These are phyloP conservation scores for Sula dactylatra DNA, from an alignment of 2,113 vertebrate species.

Conservation along the genomic window DNA sequence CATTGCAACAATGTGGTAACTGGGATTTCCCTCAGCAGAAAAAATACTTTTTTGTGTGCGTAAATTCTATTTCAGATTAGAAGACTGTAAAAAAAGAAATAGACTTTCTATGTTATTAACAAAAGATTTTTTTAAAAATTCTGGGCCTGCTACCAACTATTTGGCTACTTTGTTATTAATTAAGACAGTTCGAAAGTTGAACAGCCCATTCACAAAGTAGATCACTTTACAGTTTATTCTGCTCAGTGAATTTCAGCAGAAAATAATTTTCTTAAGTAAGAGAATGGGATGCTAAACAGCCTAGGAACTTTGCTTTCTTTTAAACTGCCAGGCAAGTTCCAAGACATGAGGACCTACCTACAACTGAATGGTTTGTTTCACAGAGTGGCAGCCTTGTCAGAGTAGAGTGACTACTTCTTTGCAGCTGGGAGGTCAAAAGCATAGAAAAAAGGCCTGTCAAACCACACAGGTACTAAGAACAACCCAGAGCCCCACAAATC, in stretches of 20 bases:
- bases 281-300: not conserved
- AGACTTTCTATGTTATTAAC: not conserved
- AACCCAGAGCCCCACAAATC: not conserved
- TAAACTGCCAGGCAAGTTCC: not conserved
- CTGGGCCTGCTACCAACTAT: not conserved
- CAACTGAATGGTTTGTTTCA: not conserved
- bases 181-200: not conserved
- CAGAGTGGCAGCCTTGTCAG: not conserved
- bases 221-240: not conserved
- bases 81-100: not conserved
- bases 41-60: not conserved
- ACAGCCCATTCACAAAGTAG: not conserved
- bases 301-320: not conserved
- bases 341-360: not conserved
- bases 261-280: not conserved
- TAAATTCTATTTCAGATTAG: not conserved
- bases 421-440: not conserved
- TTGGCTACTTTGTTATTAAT: not conserved
- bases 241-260: not conserved
- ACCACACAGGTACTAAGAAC: not conserved
- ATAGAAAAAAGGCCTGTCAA: not conserved
- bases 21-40: not conserved
- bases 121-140: not conserved
- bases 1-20: not conserved
- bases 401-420: not conserved